Base-by-base conservation (phyloP, 2,888 invertebrate genomes). In the Dimorphilus gyrociliatus region DNA sequence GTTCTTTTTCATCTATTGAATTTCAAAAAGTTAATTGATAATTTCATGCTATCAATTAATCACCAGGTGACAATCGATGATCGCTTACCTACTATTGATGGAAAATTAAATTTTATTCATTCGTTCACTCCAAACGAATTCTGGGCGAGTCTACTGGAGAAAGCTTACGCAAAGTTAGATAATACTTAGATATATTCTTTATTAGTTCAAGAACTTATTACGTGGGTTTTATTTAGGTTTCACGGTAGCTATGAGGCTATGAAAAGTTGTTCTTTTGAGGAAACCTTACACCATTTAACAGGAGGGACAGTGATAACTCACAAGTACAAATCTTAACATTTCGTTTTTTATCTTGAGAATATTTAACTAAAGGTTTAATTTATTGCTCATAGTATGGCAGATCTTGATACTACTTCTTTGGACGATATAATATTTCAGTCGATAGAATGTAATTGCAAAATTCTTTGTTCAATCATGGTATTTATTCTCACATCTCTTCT, bases 101-200 rank as follows among this genome's bases (percentile, higher is more conserved):
- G 66, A 6, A 53, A 65, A 34, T 57, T 71, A 4, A 51, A 69
- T 16, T 71, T 69, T 41, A 65, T 68, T 16, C 66, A 69, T 33
- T 69, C 69, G 0, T 55, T 60, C 23, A 60, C 64, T 17, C 50
- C 51, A 12, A 67, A 69, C 47, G 71, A 72, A 45, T 72, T 72
- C 51, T 73, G 73, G 72, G 59, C 64, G 33, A 67, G 72, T 1
- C 55, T 73, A 5, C 47, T 73, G 23, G 73, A 73, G 49, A 73
- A 73, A 45, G 72, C 72, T 1, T 72, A 72, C 51, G 72, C 72
- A 10, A 72, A 72, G 69, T 71, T 48, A 18, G 29, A 15, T 7
- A 14, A 25, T 25, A 8, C n/a, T n/a, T 21, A 21, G 21, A 21
- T 21, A 21, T 21, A 8, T 10, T 21, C 21, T 21, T 21, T 21